A percentile compares a stretch with the other conserved stretches of the same genome.
Conservation (phyloP, 2,888 invertebrate genomes). For the Netelia virgata region DNA sequence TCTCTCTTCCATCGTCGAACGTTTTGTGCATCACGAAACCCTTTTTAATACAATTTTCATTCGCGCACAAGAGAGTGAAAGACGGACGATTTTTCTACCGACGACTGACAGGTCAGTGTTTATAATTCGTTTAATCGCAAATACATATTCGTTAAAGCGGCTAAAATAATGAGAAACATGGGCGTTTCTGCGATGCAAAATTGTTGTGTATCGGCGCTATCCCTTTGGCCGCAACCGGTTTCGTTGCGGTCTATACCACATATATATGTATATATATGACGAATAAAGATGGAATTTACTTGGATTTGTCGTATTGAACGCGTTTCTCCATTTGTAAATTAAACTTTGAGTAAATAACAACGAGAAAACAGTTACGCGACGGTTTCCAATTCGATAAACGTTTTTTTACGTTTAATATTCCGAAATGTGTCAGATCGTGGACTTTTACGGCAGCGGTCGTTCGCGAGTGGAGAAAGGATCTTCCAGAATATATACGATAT, state of each 20-base stretch:
- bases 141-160: background rate
- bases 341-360: background rate
- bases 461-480: constrained; percentile 44
- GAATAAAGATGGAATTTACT: background rate
- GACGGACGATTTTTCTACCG: constrained; percentile 43
- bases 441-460: constrained; percentile 21
- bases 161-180: background rate
- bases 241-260: background rate
- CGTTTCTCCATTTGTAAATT: background rate
- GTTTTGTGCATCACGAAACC: constrained; percentile 59
- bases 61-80: constrained; percentile 29
- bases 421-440: constrained; percentile 4
- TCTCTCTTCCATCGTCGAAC: constrained; percentile 74
- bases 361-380: background rate
- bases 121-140: background rate
- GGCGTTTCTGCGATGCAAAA: constrained; percentile 45
- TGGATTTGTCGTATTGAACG: background rate
- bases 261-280: constrained; percentile 1
- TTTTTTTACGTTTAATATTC: background rate
- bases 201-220: constrained; percentile 11
- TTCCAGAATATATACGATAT: background rate
- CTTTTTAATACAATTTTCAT: constrained; percentile 9
- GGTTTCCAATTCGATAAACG: background rate
- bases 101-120: constrained; percentile 79
- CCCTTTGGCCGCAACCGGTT: constrained; percentile 48